Conservation (phyloP, 2,888 invertebrate genomes). For the Eupelmus urozonus region DNA sequence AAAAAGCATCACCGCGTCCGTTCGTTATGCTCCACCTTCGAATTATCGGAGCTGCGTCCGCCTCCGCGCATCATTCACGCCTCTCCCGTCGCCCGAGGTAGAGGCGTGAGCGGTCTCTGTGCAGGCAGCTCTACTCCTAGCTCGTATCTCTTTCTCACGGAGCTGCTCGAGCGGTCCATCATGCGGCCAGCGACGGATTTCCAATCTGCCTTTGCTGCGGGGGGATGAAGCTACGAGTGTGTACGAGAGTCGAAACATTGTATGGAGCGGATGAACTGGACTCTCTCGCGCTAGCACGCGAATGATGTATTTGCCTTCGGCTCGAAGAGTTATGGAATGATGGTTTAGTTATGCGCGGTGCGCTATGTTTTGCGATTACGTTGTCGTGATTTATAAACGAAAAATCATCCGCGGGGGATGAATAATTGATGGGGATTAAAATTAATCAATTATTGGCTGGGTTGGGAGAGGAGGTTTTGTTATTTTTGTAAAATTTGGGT, state of each 20-base stretch:
- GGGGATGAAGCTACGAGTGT: not conserved
- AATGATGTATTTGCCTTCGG: not conserved
- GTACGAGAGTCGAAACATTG: not conserved
- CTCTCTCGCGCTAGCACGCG: not conserved
- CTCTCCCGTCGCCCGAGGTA: conserved; percentile 45
- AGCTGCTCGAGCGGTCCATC: conserved; percentile 63
- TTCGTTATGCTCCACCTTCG: conserved; percentile 47
- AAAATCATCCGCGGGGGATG: no score
- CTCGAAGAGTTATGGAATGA: no score
- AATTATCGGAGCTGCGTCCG: conserved; percentile 45
- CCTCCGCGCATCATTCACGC: conserved; percentile 51
- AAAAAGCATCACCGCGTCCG: not conserved
- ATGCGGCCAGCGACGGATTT: conserved; percentile 63
- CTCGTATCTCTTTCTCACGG: conserved; percentile 45
- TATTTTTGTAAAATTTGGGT: no score
- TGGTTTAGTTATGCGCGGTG: no score
- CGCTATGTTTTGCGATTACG: no score
- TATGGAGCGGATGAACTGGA: not conserved
- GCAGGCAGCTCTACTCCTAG: conserved; percentile 10
- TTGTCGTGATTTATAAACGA: no score
- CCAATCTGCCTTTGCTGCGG: conserved; percentile 62
- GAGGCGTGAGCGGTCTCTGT: conserved; percentile 25
- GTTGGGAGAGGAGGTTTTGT: no score
- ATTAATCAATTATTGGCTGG: not conserved
- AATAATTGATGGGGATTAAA: not conserved